Evolutionary conservation across 2,888 invertebrate species (phyloP).

Genomic region (Steromphala cineraria): DNA sequence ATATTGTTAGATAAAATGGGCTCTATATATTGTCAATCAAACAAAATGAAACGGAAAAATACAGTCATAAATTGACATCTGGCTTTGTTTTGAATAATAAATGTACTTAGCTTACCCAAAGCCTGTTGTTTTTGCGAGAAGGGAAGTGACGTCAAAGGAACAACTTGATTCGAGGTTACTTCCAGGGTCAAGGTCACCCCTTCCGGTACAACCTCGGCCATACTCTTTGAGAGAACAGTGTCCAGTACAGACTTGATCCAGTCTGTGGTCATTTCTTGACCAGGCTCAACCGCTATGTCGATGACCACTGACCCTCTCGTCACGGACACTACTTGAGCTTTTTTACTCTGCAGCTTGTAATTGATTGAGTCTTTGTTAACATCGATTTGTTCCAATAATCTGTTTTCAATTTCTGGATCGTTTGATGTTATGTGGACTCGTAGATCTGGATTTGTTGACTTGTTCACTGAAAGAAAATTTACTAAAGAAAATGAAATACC

Average conservation of each 20-base stretch:
- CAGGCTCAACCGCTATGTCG: not conserved
- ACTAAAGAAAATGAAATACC: no score
- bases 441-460: no score
- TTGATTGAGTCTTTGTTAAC: not conserved
- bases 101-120: no score
- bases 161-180: not conserved
- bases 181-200: not conserved
- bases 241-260: not conserved
- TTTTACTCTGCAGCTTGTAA: not conserved
- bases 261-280: not conserved
- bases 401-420: not conserved
- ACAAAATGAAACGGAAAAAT: no score
- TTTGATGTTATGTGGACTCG: not conserved
- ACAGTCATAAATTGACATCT: no score
- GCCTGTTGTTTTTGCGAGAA: no score
- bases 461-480: no score
- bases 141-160: not conserved
- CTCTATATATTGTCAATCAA: no score
- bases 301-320: not conserved
- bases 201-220: not conserved
- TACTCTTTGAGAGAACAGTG: not conserved
- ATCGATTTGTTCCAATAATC: not conserved
- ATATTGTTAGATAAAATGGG: no score
- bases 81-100: no score
- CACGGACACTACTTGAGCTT: not conserved